Evolutionary conservation across 2,797 vertebrate species (phyloP), one percentile per base, ranked within the genome.

Genomic region (Huso huso): DNA sequence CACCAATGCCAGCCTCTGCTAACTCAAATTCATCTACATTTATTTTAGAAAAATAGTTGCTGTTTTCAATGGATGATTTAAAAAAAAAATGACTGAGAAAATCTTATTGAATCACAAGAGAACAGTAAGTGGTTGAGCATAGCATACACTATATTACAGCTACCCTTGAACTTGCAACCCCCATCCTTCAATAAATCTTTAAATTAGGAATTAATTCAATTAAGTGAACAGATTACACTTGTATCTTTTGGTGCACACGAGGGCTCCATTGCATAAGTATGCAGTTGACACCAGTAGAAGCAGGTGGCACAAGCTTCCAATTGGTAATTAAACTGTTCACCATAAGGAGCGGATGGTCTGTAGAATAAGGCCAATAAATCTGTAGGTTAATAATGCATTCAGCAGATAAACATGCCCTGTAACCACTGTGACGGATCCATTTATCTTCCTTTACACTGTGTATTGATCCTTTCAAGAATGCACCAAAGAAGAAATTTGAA

Each of bases 301-400:
- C 23, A 58, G 55, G 55, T 58, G 12, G 55, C 10, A 12, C 11
- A 13, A 58, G 49, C 2, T 18, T 65, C 50, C 67, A 66, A 51
- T 50, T 73, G 69, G 48, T 62, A 72, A 80, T 76, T 71, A 76
- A 74, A 66, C 53, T 61, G n/a, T 51, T 81, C 66, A n/a, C 49
- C 72, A n/a, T 50, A 71, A 74, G 68, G 65, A 66, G 69, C 59
- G 67, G 68, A 60, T 70, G 61, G 71, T 13, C 15, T 73, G 61
- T 68, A 55, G 69, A 74, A 77, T 72, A 70, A 70, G 68, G 71
- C 51, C 71, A 77, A 82, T 78, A 78, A 78, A 83, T 83, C 78
- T 74, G 63, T 63, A 67, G 49, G 58, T 77, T 84, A 82, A 78
- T 81, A 83, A 77, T 71, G 69, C 6, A 13, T 71, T 75, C 76